These are phyloP conservation scores for Acanthis flammea DNA, from an alignment of 2,797 vertebrate species.

Conservation along the genomic window DNA sequence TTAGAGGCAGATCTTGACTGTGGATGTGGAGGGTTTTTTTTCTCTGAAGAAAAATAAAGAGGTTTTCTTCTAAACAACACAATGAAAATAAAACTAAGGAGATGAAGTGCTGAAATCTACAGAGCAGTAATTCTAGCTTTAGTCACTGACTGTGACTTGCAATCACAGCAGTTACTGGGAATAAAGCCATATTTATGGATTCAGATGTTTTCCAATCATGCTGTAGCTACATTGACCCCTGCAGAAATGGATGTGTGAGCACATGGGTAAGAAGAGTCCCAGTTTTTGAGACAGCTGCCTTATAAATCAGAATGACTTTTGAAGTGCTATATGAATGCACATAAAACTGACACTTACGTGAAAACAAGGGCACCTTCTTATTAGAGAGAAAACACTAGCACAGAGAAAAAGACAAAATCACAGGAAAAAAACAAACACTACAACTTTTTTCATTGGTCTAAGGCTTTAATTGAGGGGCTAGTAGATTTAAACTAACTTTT, in stretches of 20 bases:
- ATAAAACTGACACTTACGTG: not conserved
- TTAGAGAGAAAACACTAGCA: not conserved
- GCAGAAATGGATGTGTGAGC: not conserved
- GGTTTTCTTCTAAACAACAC: not conserved
- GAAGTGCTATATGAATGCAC: not conserved
- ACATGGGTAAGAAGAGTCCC: not conserved
- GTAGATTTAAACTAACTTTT: not conserved
- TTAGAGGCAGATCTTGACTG: not conserved
- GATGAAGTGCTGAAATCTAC: not conserved
- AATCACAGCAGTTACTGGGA: not conserved
- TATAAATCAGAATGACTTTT: not conserved
- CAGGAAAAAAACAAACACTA: rapidly evolving
- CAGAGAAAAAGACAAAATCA: not conserved
- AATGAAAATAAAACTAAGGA: not conserved
- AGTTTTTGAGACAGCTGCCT: not conserved
- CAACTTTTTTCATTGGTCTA: not conserved
- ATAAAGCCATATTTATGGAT: not conserved
- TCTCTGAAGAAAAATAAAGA: not conserved
- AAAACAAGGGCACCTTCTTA: not conserved
- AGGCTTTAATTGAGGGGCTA: not conserved
- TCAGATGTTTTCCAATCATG: not conserved
- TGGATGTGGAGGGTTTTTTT: not conserved
- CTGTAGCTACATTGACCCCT: not conserved
- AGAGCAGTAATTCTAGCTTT: not conserved
- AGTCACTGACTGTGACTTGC: not conserved